phyloP scores from a whole-genome alignment of 1,140 invertebrate species.

The Caenorhabditis remanei region DNA sequence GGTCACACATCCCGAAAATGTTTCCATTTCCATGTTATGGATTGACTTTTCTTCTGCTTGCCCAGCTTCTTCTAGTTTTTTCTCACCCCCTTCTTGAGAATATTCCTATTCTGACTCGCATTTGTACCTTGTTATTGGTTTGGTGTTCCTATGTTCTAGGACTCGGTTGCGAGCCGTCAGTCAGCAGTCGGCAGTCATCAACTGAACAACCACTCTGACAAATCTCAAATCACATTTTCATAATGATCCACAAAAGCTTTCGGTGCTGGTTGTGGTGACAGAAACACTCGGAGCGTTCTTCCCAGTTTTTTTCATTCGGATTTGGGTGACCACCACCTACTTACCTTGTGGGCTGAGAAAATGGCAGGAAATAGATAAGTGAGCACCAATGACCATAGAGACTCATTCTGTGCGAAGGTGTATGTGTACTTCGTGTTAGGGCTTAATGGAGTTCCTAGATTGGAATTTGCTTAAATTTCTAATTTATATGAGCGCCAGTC shows the following conservation, averaged over 20 bases:
- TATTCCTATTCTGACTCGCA: constrained; percentile 17
- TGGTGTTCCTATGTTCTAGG: constrained; percentile 18
- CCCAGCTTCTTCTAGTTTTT: neutral
- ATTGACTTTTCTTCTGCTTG: constrained; percentile 7
- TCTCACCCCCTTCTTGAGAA: neutral
- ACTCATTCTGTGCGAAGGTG: neutral
- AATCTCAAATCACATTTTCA: constrained; percentile 20
- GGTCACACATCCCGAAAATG: constrained; percentile 47
- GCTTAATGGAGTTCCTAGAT: neutral
- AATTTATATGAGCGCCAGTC: too few relatives aligned
- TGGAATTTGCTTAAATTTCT: neutral
- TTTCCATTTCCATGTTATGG: constrained; percentile 49
- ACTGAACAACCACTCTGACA: neutral
- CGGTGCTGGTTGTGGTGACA: neutral
- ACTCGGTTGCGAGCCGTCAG: neutral
- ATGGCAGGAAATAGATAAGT: constrained; percentile 47
- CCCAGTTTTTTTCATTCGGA: neutral
- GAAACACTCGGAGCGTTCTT: neutral
- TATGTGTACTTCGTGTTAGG: neutral
- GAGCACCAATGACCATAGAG: constrained; percentile 23
- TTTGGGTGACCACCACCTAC: neutral
- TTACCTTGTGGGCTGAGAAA: neutral
- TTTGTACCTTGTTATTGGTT: constrained; percentile 45
- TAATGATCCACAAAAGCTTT: neutral
- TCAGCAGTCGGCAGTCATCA: constrained; percentile 21